Evolutionary conservation across 1,140 invertebrate genomes (phyloP).

Genomic region (Eulimnadia texana): DNA sequence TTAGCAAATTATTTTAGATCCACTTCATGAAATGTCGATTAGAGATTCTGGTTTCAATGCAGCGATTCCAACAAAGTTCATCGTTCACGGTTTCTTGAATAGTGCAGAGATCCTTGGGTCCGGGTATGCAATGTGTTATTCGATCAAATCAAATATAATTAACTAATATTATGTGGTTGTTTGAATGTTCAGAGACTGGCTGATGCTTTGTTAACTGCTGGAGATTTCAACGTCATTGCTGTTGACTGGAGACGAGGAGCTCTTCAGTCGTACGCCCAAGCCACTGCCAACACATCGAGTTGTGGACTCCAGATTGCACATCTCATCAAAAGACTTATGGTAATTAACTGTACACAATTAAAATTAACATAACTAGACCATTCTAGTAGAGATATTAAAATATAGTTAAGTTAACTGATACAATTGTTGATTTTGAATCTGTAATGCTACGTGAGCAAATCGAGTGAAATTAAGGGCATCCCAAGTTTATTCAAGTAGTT

Average conservation of each 20-base stretch:
- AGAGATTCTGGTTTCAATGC: background rate
- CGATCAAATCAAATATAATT: no score
- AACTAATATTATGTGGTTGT: background rate
- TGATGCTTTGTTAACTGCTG: conserved; percentile 36
- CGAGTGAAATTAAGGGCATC: no score
- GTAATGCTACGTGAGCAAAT: no score
- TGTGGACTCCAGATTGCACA: conserved; percentile 36
- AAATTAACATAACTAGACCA: no score
- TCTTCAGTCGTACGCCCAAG: conserved; percentile 35
- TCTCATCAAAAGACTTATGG: conserved; percentile 27
- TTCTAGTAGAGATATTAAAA: no score
- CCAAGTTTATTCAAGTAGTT: no score
- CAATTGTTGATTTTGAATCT: no score
- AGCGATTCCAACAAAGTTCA: background rate
- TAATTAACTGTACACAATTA: background rate
- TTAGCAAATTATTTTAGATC: background rate
- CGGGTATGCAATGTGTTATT: no score
- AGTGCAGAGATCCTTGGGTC: background rate
- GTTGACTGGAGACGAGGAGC: conserved; percentile 66
- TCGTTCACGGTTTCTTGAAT: background rate
- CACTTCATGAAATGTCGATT: background rate
- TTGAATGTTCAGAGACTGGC: background rate
- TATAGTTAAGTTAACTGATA: no score
- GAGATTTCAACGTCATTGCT: conserved; percentile 65
- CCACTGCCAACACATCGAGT: conserved; percentile 38